Base-by-base conservation (phyloP, 1,140 invertebrate species). In the Macrobrachium rosenbergii region DNA sequence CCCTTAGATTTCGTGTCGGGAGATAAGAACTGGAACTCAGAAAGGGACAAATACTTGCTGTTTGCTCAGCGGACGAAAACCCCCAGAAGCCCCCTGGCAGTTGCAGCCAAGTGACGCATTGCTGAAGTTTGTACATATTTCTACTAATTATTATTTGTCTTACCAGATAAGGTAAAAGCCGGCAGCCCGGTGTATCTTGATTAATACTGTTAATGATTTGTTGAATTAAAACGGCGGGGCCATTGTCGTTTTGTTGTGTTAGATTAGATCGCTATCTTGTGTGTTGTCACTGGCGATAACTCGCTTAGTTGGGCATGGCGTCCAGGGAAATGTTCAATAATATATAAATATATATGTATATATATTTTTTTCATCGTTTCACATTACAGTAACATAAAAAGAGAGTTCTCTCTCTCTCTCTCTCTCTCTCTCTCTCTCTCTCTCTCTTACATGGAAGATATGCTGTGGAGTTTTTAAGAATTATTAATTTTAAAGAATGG, bases 111-210 rank as follows among this genome's bases (percentile, higher is more conserved):
- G 73, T 64, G 83, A 62, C 37, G 83, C 60, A 62, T 52, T 78
- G 83, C 75, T 64, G 60, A 83, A 78, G 62, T 73, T 52, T 75
- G 45, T 23, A 43, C 83, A 84, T 84, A 76, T 84, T 84, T 84
- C 82, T 62, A 62, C 82, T 78, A 84, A 78, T 84, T 84, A 78
- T 78, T 84, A 84, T 84, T 84, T 78, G 73, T 78, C 82, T 84
- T 84, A 16, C 23, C 19, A 75, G 73, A 84, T 78, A 84, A 84
- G 75, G 62, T 69, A 67, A 73, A 52, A 19, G 75, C 60, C 14
- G 23, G n/a, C 45, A n/a, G 43, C 69, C 37, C 16, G 23, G 67
- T 72, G 69, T 72, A 23, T 72, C 52, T 72, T 72, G 37, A 28
- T 72, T 72, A 72, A 28, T 72, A 43, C 37, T 72, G 69, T 43